Evolutionary conservation across 1,140 invertebrate genomes (phyloP).

Genomic region (Liolophura sinensis): DNA sequence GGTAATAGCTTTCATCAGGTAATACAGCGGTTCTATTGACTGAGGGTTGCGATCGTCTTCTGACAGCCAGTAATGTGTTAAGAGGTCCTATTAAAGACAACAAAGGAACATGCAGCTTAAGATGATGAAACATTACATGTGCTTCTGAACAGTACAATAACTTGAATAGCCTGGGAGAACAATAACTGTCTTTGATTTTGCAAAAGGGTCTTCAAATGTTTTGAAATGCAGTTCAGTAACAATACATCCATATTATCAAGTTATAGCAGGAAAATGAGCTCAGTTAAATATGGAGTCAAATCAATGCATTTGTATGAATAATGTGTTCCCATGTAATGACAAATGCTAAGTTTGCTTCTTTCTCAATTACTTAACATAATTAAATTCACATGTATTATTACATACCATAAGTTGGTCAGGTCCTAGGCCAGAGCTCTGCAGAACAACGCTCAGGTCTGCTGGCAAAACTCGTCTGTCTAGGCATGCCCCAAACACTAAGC

Average conservation of each 20-base stretch:
- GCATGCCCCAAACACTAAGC: conserved; percentile 41
- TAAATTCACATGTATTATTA: background rate
- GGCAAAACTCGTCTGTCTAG: conserved; percentile 21
- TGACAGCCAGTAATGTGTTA: conserved; percentile 40
- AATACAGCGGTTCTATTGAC: conserved; percentile 24
- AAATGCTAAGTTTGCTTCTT: too few relatives aligned
- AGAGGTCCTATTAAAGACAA: conserved; percentile 26
- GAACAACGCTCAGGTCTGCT: conserved; percentile 30
- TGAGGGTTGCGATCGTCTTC: conserved; percentile 21
- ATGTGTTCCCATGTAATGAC: too few relatives aligned
- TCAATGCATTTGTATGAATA: too few relatives aligned
- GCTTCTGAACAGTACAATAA: too few relatives aligned
- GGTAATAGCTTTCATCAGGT: conserved; percentile 36
- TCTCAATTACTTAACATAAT: too few relatives aligned
- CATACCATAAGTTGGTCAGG: conserved; percentile 51
- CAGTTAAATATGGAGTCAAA: too few relatives aligned
- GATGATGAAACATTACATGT: background rate
- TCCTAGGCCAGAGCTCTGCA: conserved; percentile 46
- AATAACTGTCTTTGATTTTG: too few relatives aligned
- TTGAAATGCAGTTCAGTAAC: too few relatives aligned
- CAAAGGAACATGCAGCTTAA: conserved; percentile 4
- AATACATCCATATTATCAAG: too few relatives aligned
- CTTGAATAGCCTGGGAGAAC: too few relatives aligned
- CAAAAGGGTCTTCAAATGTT: too few relatives aligned
- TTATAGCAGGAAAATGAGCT: too few relatives aligned